phyloP scores from a whole-genome alignment of 2,888 invertebrate species.

The Volucella bombylans region DNA sequence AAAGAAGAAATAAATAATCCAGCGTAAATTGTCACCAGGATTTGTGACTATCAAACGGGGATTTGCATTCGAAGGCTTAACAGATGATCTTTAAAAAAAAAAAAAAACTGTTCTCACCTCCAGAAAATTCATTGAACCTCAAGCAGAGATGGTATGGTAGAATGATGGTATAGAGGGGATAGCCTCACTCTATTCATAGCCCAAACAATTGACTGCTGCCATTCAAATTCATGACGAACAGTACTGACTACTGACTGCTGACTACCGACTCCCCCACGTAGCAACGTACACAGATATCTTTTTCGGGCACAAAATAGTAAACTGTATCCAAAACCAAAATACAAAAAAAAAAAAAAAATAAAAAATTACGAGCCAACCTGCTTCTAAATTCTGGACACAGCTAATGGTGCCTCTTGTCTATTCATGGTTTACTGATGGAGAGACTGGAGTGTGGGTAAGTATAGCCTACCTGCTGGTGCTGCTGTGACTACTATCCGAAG shows the following conservation, averaged over 20 bases:
- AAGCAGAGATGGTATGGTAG: background rate
- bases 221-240: conserved; percentile 64
- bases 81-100: conserved; percentile 58
- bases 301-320: conserved; percentile 46
- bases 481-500: background rate
- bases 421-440: conserved; percentile 46
- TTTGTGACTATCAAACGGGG: conserved; percentile 62
- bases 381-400: conserved; percentile 67
- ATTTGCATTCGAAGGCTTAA: conserved; percentile 63
- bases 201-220: conserved; percentile 31
- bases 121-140: conserved; percentile 23
- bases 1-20: conserved; percentile 56
- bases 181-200: conserved; percentile 28
- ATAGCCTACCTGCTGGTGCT: conserved; percentile 31
- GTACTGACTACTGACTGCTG: conserved; percentile 41
- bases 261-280: background rate
- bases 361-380: conserved; percentile 33
- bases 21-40: conserved; percentile 62
- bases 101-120: conserved; percentile 30
- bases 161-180: background rate
- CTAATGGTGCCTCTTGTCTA: conserved; percentile 55
- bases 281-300: conserved; percentile 43
- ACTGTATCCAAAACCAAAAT: conserved; percentile 26
- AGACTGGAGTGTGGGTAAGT: conserved; percentile 12
- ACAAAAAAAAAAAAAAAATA: conserved; percentile 6